phyloP scores from a whole-genome alignment of 92 coral and sea anemone genomes.

The Umimayanthus chanpuru region DNA sequence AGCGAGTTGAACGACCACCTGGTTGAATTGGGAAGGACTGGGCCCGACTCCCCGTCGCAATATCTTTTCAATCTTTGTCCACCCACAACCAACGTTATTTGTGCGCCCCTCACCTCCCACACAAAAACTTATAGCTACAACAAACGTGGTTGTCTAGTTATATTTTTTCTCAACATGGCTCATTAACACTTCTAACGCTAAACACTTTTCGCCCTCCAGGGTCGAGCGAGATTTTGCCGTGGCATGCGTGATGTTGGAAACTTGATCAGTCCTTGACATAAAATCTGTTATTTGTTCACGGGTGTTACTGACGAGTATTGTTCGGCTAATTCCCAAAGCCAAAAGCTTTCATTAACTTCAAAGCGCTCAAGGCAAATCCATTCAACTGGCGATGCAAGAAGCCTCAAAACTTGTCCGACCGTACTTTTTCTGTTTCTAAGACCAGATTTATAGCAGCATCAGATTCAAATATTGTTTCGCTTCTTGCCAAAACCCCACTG shows the following conservation, averaged over 20 bases:
- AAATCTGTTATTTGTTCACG: slow-evolving; percentile 14
- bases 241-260: slow-evolving; percentile 15
- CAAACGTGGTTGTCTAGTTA: not conserved
- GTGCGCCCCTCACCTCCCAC: not conserved
- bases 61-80: not conserved
- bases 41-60: slow-evolving; percentile 32
- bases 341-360: slow-evolving; percentile 16
- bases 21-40: slow-evolving; percentile 29
- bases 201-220: slow-evolving; percentile 6
- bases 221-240: not conserved
- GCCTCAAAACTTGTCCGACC: not conserved
- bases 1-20: slow-evolving; percentile 25
- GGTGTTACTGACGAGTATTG: slow-evolving; percentile 25
- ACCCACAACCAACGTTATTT: not conserved
- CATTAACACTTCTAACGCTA: not conserved
- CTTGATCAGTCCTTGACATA: not conserved
- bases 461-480: not conserved
- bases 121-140: not conserved
- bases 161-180: not conserved
- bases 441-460: not conserved
- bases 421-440: not conserved
- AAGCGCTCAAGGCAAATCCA: slow-evolving; percentile 29
- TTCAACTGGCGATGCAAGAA: slow-evolving; percentile 2
- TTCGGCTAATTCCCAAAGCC: slow-evolving; percentile 29
- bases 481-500: slow-evolving; percentile 37